phyloP scores from a whole-genome alignment of 2,888 invertebrate genomes.

The Idaea biselata region DNA sequence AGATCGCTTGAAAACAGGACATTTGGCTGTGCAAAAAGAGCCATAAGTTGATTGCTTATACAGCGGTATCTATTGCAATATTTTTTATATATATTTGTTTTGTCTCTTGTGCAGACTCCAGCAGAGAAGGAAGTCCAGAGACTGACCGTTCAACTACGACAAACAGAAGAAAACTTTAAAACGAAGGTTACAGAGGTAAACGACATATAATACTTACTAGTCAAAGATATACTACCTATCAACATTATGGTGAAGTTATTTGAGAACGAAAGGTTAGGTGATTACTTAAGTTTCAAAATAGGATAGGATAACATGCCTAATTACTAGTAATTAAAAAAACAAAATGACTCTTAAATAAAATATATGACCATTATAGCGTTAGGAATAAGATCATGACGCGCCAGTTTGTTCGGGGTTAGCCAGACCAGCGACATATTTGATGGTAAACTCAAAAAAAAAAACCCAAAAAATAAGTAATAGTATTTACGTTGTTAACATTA shows the following conservation, averaged over 20 bases:
- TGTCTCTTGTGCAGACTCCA: slow-evolving; percentile 49
- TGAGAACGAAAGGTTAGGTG: not conserved
- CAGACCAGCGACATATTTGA: not conserved
- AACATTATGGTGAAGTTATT: not conserved
- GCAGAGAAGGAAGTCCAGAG: slow-evolving; percentile 81
- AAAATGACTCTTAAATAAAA: too few relatives aligned
- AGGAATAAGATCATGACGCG: too few relatives aligned
- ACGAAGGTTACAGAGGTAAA: slow-evolving; percentile 85
- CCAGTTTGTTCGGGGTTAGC: too few relatives aligned
- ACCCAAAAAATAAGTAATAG: not conserved
- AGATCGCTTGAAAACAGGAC: too few relatives aligned
- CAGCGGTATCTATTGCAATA: not conserved
- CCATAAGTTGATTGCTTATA: too few relatives aligned
- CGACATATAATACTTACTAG: not conserved
- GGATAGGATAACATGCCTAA: too few relatives aligned
- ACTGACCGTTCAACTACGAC: slow-evolving; percentile 81
- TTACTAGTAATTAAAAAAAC: too few relatives aligned
- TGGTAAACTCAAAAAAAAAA: not conserved
- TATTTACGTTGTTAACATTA: not conserved
- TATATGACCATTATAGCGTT: too few relatives aligned
- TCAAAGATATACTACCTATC: slow-evolving; percentile 3
- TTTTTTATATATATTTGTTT: slow-evolving; percentile 5
- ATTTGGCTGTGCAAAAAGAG: too few relatives aligned
- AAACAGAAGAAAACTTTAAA: slow-evolving; percentile 85
- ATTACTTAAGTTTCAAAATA: too few relatives aligned